Base-by-base conservation (phyloP, 2,888 invertebrate species). In the Antitype chi region DNA sequence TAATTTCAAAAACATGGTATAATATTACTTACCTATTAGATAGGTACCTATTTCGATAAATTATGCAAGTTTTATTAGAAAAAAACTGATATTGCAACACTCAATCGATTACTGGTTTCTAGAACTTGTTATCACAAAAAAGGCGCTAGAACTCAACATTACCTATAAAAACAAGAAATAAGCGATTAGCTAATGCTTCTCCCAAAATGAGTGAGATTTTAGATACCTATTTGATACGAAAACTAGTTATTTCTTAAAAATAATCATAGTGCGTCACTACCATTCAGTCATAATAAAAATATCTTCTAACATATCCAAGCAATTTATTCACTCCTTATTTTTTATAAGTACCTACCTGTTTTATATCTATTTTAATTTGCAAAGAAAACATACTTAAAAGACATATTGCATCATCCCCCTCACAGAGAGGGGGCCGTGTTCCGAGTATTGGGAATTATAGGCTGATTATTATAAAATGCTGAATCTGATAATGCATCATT, bases 111-210 rank as follows among this genome's bases (percentile, higher is more conserved):
- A 72, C 64, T 49, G 53, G 55, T 67, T 81, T 81, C n/a, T 0
- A 62, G 28, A 81, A 67, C 66, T 76, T 67, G 49, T 70, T 81
- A 53, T 68, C 57, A 79, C 62, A 47, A 68, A 79, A 43, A 63
- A 55, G 15, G 7, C 28, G 43, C 17, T 25, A 25, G n/a, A 57
- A 80, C 9, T 57, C 2, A 23, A 28, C 25, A 25, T n/a, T 55
- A 49, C 20, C 13, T 23, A 78, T 13, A n/a, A 70, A 53, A 78
- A 67, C 60, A 53, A 62, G 32, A 66, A 70, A 70, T 60, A 32
- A 9, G 15, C n/a, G 7, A 59, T 59, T 53, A 4, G 1, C 53
- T 63, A 52, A 53, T 47, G 13, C 32, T 5, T 28, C 52, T 75
- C 17, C 6, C 43, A 11, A 49, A 43, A 25, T 25, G 2, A 1